Base-by-base conservation (phyloP, 2,113 vertebrate genomes). In the Mungos mungo region DNA sequence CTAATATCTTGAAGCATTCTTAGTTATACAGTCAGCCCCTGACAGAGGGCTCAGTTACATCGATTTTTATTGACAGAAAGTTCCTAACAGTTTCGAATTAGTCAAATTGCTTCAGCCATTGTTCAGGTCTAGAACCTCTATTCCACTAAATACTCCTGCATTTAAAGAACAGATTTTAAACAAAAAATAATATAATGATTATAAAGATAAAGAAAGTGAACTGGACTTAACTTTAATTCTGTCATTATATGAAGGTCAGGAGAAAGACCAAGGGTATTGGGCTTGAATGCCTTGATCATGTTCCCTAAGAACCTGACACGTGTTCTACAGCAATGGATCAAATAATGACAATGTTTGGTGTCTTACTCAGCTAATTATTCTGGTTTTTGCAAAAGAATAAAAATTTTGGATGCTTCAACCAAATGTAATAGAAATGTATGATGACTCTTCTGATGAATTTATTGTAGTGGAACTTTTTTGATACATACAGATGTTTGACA, bases 201-300 rank as follows among this genome's bases (percentile, higher is more conserved):
- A 38, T 88, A 92, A 89, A 92, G 11, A 63, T 76, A 27, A 95
- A 85, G 27, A 92, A 94, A 76, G 3, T 16, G n/a, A 92, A 86
- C 5, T 77, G 23, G 14, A 19, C 29, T 80, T 71, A 29, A 29
- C 18, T 41, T 95, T n/a, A 76, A 33, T 80, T 95, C 66, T 94
- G 14, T 19, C 41, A 79, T 6, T 45, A 13, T 85, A 18, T 38
- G 11, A 74, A 65, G 45, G n/a, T 41, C 33, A 45, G 47, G 2
- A 95, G 15, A 88, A 77, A 93, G 41, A 23, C 23, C 72, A 54
- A 83, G 65, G 3, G 76, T 11, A 85, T 11, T 15, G 33, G 25
- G 52, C 14, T 65, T 74, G 27, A 87, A 72, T 74, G 21, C 41
- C 15, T 96, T 0, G 0, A 15, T 90, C 41, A 65, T 80, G 68